Percentiles rank a stretch among this genome's conserved stretches.
Conservation (phyloP, 2,113 vertebrate species). For the Chloropsis cyanopogon region DNA sequence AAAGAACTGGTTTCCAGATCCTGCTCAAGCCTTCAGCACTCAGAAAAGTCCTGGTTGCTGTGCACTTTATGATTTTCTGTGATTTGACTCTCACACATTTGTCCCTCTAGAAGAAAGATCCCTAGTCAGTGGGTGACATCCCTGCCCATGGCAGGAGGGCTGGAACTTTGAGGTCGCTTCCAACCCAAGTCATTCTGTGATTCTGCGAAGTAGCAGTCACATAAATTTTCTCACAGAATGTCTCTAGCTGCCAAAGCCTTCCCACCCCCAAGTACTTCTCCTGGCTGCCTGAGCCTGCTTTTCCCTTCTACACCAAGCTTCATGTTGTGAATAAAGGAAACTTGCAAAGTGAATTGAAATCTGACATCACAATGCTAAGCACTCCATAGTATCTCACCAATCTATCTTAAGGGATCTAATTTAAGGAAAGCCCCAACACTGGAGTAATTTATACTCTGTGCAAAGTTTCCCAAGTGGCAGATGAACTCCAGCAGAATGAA, state of each 20-base stretch:
- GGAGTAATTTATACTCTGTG: not conserved
- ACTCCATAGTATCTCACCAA: not conserved
- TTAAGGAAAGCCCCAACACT: not conserved
- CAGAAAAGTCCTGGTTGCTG: not conserved
- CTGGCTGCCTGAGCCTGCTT: not conserved
- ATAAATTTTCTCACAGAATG: not conserved
- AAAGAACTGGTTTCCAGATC: not conserved
- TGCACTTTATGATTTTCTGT: not conserved
- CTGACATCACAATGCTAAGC: not conserved
- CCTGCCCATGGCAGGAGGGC: not conserved
- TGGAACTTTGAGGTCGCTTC: not conserved
- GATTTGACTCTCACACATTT: not conserved
- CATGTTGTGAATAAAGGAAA: not conserved
- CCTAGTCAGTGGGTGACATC: not conserved
- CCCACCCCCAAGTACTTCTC: fast-evolving
- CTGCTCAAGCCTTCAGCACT: not conserved
- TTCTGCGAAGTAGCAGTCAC: not conserved
- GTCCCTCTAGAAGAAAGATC: not conserved
- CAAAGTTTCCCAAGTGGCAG: not conserved
- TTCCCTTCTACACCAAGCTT: not conserved
- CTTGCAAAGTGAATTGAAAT: not conserved
- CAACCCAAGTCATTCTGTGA: not conserved
- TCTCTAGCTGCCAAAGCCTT: not conserved
- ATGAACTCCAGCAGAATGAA: not conserved
- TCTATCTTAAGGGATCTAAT: not conserved